These are phyloP conservation scores for Ceryle rudis DNA, from an alignment of 2,797 vertebrate genomes.

Conservation along the genomic window DNA sequence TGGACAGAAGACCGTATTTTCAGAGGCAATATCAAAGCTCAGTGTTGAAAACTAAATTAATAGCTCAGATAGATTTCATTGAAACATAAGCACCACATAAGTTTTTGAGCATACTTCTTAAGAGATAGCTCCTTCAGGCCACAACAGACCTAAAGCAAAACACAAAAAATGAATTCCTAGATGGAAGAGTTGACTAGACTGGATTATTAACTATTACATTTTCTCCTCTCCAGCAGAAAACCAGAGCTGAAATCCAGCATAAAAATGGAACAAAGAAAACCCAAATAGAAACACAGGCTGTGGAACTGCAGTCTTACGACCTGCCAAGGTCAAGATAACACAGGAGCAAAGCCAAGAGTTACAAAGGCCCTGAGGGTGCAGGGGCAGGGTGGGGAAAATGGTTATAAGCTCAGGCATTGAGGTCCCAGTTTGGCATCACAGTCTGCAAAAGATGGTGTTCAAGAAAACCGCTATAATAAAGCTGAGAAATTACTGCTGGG, in stretches of 20 bases:
- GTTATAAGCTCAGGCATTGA: neutral
- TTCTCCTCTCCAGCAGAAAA: neutral
- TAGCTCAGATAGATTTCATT: neutral
- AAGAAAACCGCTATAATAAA: neutral
- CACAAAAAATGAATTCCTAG: neutral
- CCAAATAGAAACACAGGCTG: accelerated
- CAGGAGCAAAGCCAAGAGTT: neutral
- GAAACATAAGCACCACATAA: neutral
- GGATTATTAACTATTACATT: neutral
- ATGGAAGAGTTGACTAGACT: neutral
- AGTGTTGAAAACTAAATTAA: neutral
- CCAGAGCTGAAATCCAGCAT: neutral
- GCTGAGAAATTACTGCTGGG: neutral
- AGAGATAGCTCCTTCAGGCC: neutral
- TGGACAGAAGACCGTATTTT: neutral
- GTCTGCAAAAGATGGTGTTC: accelerated
- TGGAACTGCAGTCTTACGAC: neutral
- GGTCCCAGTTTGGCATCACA: neutral
- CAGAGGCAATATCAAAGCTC: neutral
- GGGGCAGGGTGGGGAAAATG: no score
- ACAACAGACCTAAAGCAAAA: neutral
- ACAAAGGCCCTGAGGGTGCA: neutral
- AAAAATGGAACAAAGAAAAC: neutral
- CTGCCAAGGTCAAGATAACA: neutral
- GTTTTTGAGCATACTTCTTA: neutral